Conservation (phyloP, 2,113 vertebrate species). For the Sigmodon hispidus region DNA sequence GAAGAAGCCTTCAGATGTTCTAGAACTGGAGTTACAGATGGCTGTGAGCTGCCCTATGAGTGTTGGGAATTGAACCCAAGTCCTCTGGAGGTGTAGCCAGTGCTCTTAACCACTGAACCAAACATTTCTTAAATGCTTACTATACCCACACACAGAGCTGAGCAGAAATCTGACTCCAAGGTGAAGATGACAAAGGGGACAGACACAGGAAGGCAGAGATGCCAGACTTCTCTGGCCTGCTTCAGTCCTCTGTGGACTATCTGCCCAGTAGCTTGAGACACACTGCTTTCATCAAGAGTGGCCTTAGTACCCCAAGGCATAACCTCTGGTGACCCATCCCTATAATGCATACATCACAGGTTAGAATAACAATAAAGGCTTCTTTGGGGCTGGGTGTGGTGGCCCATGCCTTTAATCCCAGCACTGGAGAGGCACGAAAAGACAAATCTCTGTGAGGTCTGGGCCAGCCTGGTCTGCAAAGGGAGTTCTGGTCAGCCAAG, state of each 20-base stretch:
- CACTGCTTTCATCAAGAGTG: not conserved
- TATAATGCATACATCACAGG: not conserved
- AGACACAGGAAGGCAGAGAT: not conserved
- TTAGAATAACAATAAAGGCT: not conserved
- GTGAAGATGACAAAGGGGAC: not conserved
- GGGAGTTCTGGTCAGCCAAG: no score
- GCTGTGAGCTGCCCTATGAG: no score
- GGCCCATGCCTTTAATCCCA: no score
- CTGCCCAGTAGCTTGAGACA: not conserved
- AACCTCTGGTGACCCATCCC: not conserved
- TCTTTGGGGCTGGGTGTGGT: not conserved
- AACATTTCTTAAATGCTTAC: not conserved
- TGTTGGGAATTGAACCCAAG: no score
- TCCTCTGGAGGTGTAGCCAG: no score
- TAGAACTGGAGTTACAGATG: no score
- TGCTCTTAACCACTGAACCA: not conserved
- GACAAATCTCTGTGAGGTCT: no score
- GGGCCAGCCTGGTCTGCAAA: no score
- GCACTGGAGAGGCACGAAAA: no score
- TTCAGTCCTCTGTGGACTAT: not conserved
- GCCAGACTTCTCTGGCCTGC: no score
- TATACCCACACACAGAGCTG: not conserved
- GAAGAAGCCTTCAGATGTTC: not conserved
- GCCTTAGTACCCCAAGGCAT: not conserved
- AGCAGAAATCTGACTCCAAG: not conserved